A percentile compares a stretch with the other conserved stretches of the same genome.
These are phyloP conservation scores for Myiotriccus ornatus DNA, from an alignment of 2,797 vertebrate genomes.

Conservation along the genomic window DNA sequence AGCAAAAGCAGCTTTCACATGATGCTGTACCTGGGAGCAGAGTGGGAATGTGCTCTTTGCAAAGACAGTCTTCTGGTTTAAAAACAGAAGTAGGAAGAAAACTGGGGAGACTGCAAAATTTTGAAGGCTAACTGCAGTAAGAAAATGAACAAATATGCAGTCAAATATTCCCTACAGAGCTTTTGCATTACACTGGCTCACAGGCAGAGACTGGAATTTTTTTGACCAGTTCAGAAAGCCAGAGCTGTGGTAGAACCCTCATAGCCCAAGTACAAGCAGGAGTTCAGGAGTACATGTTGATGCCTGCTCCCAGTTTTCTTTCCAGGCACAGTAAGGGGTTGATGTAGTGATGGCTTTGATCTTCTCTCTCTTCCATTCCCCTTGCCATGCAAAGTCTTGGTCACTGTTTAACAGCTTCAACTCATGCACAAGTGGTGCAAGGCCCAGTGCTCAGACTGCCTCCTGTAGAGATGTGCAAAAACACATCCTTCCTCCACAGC, in stretches of 20 bases:
- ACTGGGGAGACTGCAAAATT: neutral
- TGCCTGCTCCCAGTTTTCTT: neutral
- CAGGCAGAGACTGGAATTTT: neutral
- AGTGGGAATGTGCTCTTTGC: neutral
- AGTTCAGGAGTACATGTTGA: neutral
- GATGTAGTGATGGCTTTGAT: neutral
- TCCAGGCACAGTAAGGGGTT: accelerated
- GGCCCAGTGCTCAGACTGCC: neutral
- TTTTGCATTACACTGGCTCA: neutral
- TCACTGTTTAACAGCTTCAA: neutral
- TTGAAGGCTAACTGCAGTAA: neutral
- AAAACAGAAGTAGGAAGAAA: neutral
- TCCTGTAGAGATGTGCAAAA: neutral
- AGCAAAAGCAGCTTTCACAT: neutral
- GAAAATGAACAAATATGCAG: neutral
- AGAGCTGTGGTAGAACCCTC: neutral
- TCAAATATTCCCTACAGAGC: too few relatives aligned
- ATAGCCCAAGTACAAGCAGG: neutral
- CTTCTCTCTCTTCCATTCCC: neutral
- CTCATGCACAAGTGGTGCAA: neutral
- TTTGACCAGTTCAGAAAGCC: neutral
- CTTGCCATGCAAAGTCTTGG: neutral
- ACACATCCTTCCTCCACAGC: neutral
- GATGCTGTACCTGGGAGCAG: neutral
- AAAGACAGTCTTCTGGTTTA: neutral